phyloP scores from a whole-genome alignment of 2,797 vertebrate species.

The Muscicapa comitata region DNA sequence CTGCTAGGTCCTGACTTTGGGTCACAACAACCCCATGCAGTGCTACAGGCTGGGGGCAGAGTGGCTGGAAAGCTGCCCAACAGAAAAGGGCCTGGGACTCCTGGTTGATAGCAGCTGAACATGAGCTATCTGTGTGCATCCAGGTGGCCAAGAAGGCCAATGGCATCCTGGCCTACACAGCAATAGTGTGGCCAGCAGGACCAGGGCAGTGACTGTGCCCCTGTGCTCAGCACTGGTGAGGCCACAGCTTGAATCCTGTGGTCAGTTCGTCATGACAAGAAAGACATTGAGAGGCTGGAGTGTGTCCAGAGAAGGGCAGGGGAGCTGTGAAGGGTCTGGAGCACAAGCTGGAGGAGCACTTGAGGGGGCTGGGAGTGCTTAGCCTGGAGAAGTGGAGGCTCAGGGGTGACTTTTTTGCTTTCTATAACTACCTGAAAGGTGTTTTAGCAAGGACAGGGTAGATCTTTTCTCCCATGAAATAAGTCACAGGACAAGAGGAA shows the following conservation, averaged over 20 bases:
- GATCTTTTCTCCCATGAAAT: neutral
- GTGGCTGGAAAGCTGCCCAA: neutral
- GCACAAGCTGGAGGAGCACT: rapidly evolving
- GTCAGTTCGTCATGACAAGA: neutral
- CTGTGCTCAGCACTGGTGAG: neutral
- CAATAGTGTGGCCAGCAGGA: neutral
- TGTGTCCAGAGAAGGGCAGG: neutral
- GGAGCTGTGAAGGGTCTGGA: neutral
- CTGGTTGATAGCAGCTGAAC: neutral
- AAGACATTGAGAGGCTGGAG: neutral
- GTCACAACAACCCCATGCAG: neutral
- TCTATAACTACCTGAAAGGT: neutral
- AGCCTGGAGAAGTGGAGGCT: neutral
- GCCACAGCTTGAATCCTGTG: neutral
- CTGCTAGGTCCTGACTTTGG: neutral
- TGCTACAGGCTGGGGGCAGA: neutral
- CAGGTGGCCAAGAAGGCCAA: neutral
- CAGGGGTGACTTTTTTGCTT: neutral
- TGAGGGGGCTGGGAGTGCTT: neutral
- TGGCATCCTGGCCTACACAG: neutral
- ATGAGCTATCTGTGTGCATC: neutral
- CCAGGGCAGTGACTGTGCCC: neutral
- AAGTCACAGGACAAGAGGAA: neutral
- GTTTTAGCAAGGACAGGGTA: neutral
- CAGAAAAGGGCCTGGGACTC: neutral